Base-by-base conservation (phyloP, 2,888 invertebrate species). In the Villa cingulata region DNA sequence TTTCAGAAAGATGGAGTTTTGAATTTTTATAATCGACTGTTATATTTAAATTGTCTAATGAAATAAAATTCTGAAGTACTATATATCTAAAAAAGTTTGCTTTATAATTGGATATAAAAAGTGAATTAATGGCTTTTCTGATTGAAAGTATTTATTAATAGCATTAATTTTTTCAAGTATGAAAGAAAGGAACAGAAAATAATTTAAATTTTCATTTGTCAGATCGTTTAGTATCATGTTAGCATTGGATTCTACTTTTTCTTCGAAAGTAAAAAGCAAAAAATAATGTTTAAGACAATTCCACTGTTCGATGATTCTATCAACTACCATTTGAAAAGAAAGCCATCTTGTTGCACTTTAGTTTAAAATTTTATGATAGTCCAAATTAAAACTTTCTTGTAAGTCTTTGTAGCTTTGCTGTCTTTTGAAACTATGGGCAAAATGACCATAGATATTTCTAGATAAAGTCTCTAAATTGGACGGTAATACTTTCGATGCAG, bases 71-170 rank as follows among this genome's bases (percentile, higher is more conserved):
- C 14, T 39, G 18, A n/a, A 48, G 32, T 19, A n/a, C n/a, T n/a
- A n/a, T n/a, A 48, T 37, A 5, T 43, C 38, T 43, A 34, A 29
- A 18, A 39, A 48, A 39, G n/a, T n/a, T 48, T 38, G 9, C 23
- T 32, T 43, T 43, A 29, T 4, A 48, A 27, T 39, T 32, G 48
- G 43, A 12, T 43, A 23, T 20, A 48, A 39, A 19, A 38, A 29
- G 2, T 48, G 48, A 4, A 48, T 16, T 23, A 17, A 20, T 16
- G 37, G 37, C 7, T 7, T 10, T 12, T 29, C 29, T 10, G 29
- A 29, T 10, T 29, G 29, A 29, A 29, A 29, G 3, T 29, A 7
- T 29, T 3, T 29, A 29, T 12, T 29, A 7, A 29, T 29, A 3
- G 3, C 3, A 29, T 29, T 29, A 10, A 29, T 12, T 29, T 10